Percentiles rank a stretch among this genome's conserved stretches.
phyloP scores from a whole-genome alignment of 2,113 vertebrate genomes.

The Gallinago jamesoni region DNA sequence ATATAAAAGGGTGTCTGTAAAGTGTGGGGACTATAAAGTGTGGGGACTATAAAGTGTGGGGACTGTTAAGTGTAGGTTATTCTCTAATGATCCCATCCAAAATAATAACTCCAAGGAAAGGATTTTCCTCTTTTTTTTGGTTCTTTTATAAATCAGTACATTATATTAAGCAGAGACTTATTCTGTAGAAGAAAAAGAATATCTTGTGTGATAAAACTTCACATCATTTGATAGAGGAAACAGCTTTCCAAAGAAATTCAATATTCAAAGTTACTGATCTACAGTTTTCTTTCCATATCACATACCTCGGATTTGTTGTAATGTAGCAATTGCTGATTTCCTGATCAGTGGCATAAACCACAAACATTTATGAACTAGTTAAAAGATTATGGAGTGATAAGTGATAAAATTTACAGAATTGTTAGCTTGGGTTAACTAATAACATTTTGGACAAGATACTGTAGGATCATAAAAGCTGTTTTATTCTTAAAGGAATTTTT shows the following conservation, averaged over 20 bases:
- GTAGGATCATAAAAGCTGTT: not conserved
- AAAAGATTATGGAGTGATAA: not conserved
- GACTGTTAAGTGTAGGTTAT: not conserved
- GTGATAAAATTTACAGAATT: not conserved
- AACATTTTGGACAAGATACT: not conserved
- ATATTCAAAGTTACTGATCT: not conserved
- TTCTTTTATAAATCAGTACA: not conserved
- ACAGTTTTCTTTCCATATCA: not conserved
- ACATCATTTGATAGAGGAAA: not conserved
- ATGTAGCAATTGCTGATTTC: not conserved
- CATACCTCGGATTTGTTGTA: not conserved
- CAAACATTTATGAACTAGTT: fast-evolving
- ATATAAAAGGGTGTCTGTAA: not conserved
- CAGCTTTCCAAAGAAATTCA: not conserved
- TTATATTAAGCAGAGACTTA: not conserved
- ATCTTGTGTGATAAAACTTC: not conserved
- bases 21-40: not conserved
- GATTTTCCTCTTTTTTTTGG: not conserved
- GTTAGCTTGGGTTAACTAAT: not conserved
- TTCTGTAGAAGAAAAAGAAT: not conserved
- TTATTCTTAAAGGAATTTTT: not conserved
- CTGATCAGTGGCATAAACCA: not conserved
- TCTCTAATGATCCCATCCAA: not conserved
- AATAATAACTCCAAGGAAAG: not conserved
- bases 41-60: not conserved